Conservation (phyloP, 2,888 invertebrate genomes). For the Hartigia nigra region DNA sequence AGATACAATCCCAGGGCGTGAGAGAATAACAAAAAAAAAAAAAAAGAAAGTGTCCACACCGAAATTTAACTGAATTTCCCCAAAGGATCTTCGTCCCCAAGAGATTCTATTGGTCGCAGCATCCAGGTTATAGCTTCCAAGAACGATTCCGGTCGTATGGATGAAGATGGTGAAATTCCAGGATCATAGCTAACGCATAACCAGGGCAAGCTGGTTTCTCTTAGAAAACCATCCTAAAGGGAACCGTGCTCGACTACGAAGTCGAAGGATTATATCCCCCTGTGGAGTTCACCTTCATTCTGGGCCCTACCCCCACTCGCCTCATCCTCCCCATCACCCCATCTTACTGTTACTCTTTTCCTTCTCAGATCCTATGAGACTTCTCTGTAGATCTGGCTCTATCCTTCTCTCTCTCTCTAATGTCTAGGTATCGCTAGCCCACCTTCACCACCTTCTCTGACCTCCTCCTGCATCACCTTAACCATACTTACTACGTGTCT, state of each 20-base stretch:
- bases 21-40: constrained; percentile 5
- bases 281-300: constrained; percentile 38
- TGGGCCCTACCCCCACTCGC: constrained; percentile 31
- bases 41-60: neutral
- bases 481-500: neutral
- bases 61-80: neutral
- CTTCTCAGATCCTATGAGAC: neutral
- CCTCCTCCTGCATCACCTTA: neutral
- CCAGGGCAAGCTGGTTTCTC: neutral
- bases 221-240: constrained; percentile 41
- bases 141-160: neutral
- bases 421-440: neutral
- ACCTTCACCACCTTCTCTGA: neutral
- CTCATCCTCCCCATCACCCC: constrained; percentile 23
- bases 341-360: constrained; percentile 9
- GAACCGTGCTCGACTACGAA: constrained; percentile 54
- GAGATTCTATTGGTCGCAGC: neutral
- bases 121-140: neutral
- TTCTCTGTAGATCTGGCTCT: neutral
- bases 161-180: constrained; percentile 5
- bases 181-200: neutral
- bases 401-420: neutral
- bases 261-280: constrained; percentile 57
- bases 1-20: constrained; percentile 12
- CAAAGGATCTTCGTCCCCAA: neutral